phyloP scores from a whole-genome alignment of 2,888 invertebrate species.

The Dastarcus helophoroides region DNA sequence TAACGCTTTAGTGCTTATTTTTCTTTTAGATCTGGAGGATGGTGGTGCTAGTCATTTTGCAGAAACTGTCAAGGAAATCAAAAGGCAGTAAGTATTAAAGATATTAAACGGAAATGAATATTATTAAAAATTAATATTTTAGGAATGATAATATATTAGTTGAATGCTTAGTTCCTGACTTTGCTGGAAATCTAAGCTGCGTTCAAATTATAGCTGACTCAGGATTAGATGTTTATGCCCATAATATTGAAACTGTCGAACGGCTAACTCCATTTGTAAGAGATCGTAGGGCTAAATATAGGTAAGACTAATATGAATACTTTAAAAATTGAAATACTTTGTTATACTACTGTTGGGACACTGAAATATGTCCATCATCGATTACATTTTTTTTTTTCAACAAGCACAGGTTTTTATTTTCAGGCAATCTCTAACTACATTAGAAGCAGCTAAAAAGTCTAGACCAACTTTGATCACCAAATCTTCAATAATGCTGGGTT shows the following conservation, averaged over 20 bases:
- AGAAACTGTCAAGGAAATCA: slow-evolving; percentile 79
- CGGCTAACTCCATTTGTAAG: slow-evolving; percentile 82
- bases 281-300: slow-evolving; percentile 84
- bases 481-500: slow-evolving; percentile 95
- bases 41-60: slow-evolving; percentile 93
- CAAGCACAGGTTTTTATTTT: slow-evolving; percentile 16
- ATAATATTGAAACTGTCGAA: slow-evolving; percentile 97
- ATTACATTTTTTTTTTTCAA: too few species aligned
- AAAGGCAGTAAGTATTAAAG: slow-evolving; percentile 50
- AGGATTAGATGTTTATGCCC: slow-evolving; percentile 93
- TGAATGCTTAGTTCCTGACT: slow-evolving; percentile 95
- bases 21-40: slow-evolving; percentile 70
- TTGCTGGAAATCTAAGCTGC: slow-evolving; percentile 66
- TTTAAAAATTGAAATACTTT: too few species aligned
- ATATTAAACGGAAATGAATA: not conserved
- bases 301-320: too few species aligned
- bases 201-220: slow-evolving; percentile 65
- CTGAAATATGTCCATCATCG: too few species aligned
- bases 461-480: slow-evolving; percentile 85
- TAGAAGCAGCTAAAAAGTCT: slow-evolving; percentile 68
- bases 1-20: slow-evolving; percentile 5
- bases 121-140: slow-evolving; percentile 17
- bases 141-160: slow-evolving; percentile 78
- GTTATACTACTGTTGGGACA: too few species aligned
- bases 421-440: slow-evolving; percentile 74